Evolutionary conservation across 1,140 invertebrate genomes (phyloP).

Genomic region (Parapsyche elsis): DNA sequence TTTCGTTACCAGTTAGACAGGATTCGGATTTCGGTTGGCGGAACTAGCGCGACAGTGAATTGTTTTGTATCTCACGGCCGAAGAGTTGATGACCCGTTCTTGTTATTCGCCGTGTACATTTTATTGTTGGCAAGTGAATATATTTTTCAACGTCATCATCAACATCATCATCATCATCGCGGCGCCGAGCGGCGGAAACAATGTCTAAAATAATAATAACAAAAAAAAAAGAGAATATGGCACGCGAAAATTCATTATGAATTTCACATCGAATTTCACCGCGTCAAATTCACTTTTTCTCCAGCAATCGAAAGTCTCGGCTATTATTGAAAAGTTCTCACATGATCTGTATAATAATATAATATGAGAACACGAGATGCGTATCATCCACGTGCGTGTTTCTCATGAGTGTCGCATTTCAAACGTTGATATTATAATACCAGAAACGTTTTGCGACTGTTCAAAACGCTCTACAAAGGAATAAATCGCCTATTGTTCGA

Average conservation of each 20-base stretch:
- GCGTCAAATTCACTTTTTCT: too few species aligned
- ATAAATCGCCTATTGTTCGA: constrained; percentile 9
- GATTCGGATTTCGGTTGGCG: constrained; percentile 35
- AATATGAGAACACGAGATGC: too few species aligned
- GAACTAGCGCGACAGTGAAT: constrained; percentile 40
- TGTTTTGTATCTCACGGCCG: constrained; percentile 35
- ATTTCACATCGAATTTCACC: too few species aligned
- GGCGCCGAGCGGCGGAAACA: not conserved
- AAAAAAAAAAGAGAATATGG: too few species aligned
- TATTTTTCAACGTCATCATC: not conserved
- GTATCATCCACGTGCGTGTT: not conserved
- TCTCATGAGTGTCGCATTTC: constrained; percentile 23
- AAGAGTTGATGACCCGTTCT: constrained; percentile 41
- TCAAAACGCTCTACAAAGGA: too few species aligned
- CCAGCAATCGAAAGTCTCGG: too few species aligned
- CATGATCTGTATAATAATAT: too few species aligned
- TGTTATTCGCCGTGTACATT: constrained; percentile 30
- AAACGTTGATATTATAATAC: not conserved
- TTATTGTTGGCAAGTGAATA: not conserved
- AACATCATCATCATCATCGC: not conserved
- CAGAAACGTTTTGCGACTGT: too few species aligned
- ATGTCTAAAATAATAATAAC: too few species aligned
- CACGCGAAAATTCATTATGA: too few species aligned
- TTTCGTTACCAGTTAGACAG: constrained; percentile 38
- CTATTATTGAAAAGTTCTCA: too few species aligned